phyloP scores from a whole-genome alignment of 2,797 vertebrate species.

The Arctocebus calabarensis region DNA sequence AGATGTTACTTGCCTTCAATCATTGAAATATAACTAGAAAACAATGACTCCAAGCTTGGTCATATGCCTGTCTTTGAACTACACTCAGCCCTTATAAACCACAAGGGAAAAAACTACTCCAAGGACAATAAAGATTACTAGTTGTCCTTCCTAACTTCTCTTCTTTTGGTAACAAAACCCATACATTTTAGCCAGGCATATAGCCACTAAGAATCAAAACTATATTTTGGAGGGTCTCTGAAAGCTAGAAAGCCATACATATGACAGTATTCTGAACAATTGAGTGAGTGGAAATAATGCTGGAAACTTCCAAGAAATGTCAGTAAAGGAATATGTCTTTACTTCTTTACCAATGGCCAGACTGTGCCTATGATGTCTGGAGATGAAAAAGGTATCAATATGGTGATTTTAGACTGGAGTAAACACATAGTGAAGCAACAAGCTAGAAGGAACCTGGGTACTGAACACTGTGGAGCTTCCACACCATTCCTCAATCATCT shows the following conservation, averaged over 20 bases:
- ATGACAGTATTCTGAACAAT: not conserved
- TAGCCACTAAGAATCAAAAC: not conserved
- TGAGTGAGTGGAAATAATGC: not conserved
- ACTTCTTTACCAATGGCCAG: not conserved
- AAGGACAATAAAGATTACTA: not conserved
- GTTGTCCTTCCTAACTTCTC: not conserved
- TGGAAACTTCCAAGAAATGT: not conserved
- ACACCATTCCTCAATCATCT: not conserved
- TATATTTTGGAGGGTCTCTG: not conserved
- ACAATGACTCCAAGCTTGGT: not conserved
- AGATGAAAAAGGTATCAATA: not conserved
- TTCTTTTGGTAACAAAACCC: not conserved
- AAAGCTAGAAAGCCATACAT: not conserved
- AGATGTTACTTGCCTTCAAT: not conserved
- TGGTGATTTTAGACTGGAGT: not conserved
- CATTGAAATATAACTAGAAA: slow-evolving; percentile 19
- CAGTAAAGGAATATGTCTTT: not conserved
- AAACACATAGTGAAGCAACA: not conserved
- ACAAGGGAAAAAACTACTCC: not conserved
- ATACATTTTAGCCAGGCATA: not conserved
- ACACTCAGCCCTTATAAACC: not conserved
- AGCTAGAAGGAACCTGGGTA: not conserved
- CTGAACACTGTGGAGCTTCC: not conserved
- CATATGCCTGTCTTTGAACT: not conserved
- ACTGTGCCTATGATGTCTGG: not conserved